phyloP scores from a whole-genome alignment of 2,113 vertebrate genomes.

The Felis catus region F.catus_Fca126_mat1.0 CM031418.1:122885501-122886000 shows the following conservation, averaged over 20 bases:
- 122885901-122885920: neutral
- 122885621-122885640: neutral
- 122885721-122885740: neutral
- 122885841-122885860: neutral
- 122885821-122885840: neutral
- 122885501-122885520: neutral
- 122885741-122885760: neutral
- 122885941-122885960: neutral
- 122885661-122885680: neutral
- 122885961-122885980: neutral
- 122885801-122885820: neutral
- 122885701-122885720: neutral
- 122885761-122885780: neutral
- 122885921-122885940: neutral
- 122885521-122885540: neutral
- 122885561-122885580: neutral
- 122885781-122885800: neutral
- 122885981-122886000: neutral
- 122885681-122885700: neutral
- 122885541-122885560: neutral
- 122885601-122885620: neutral
- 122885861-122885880: conserved; percentile 7
- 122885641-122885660: neutral
- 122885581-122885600: neutral
- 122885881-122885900: neutral